These are phyloP conservation scores for Plutomurus gul DNA, from an alignment of 1,140 invertebrate species.

Conservation along the genomic window DNA sequence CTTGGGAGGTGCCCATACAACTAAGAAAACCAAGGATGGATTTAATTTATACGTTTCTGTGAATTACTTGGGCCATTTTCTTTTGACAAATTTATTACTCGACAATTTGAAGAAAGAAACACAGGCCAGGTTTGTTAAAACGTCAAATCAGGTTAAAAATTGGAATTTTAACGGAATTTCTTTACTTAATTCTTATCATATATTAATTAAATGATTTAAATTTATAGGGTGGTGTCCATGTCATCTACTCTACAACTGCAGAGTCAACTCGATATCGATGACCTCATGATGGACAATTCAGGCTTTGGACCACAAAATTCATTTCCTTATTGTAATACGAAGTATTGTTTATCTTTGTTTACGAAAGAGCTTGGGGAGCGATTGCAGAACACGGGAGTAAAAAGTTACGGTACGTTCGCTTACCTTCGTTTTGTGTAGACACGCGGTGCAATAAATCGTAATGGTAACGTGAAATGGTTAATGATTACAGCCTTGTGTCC, in stretches of 20 bases:
- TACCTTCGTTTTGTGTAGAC: too few relatives aligned
- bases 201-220: too few relatives aligned
- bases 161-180: too few relatives aligned
- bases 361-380: conserved; percentile 52
- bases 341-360: conserved; percentile 46
- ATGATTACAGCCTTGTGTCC: too few relatives aligned
- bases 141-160: too few relatives aligned
- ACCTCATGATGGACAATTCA: not conserved
- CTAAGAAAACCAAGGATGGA: not conserved
- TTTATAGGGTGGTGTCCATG: conserved; percentile 19
- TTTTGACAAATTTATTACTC: not conserved
- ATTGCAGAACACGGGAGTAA: conserved; percentile 58
- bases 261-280: not conserved
- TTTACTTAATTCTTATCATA: too few relatives aligned
- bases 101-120: not conserved
- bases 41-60: not conserved
- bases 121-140: not conserved
- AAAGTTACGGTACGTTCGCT: conserved; percentile 56
- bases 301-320: not conserved
- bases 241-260: not conserved
- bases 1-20: not conserved
- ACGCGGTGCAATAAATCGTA: too few relatives aligned
- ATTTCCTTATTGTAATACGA: conserved; percentile 55
- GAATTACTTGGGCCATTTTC: conserved; percentile 6
- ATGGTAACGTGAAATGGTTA: too few relatives aligned